phyloP scores from a whole-genome alignment of 2,113 vertebrate genomes.

The Rhinogobius similis region DNA sequence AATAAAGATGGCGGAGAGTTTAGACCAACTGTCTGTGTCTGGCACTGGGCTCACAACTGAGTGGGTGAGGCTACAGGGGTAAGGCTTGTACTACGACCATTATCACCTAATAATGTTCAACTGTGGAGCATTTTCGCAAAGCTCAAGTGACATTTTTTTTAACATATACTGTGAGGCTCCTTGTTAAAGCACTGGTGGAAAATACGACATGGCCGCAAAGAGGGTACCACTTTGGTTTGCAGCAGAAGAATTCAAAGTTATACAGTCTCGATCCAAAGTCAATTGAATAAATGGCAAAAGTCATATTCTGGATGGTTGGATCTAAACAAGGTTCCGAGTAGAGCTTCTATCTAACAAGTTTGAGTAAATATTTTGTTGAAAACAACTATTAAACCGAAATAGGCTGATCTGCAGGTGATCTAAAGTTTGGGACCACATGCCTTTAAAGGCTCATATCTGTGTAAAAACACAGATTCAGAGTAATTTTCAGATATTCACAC shows the following conservation, averaged over 20 bases:
- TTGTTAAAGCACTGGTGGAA: background rate
- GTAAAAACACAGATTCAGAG: too few relatives aligned
- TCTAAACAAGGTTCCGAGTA: too few relatives aligned
- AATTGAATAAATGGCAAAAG: too few relatives aligned
- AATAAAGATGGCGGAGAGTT: constrained; percentile 54
- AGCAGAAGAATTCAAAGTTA: background rate
- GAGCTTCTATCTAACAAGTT: too few relatives aligned
- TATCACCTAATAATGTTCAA: constrained; percentile 31
- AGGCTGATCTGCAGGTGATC: too few relatives aligned
- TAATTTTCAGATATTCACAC: too few relatives aligned
- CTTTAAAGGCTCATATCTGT: too few relatives aligned
- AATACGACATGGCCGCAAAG: background rate
- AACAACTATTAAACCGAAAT: too few relatives aligned
- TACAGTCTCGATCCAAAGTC: too few relatives aligned
- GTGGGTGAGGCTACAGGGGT: background rate
- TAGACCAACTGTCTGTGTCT: constrained; percentile 42
- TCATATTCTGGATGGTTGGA: too few relatives aligned
- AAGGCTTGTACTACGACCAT: constrained; percentile 23
- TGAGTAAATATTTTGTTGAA: too few relatives aligned
- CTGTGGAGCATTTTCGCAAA: background rate
- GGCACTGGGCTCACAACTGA: constrained; percentile 14
- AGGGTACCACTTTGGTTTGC: background rate
- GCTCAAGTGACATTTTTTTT: background rate
- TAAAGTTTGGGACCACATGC: too few relatives aligned
- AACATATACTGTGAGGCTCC: background rate